Evolutionary conservation across 2,888 invertebrate genomes (phyloP).

Genomic region (Epicampocera succincta): DNA sequence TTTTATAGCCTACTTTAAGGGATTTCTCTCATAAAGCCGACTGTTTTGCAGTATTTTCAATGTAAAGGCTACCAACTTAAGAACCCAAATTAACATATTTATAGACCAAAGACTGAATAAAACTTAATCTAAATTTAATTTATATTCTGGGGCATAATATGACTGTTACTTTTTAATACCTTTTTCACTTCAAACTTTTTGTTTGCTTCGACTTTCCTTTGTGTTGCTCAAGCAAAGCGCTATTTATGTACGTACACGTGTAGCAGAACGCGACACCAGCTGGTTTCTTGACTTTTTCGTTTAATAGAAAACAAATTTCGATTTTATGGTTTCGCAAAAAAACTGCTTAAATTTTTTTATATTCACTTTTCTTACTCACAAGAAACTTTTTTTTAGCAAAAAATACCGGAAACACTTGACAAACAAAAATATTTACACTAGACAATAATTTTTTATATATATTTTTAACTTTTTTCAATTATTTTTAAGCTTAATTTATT

Average conservation of each 20-base stretch:
- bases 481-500: conserved; percentile 30
- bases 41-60: background rate
- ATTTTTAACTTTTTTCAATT: background rate
- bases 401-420: background rate
- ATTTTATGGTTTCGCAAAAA: conserved; percentile 11
- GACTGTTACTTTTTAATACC: conserved; percentile 30
- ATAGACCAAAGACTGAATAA: conserved; percentile 32
- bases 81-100: conserved; percentile 23
- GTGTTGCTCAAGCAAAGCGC: conserved; percentile 4
- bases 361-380: background rate
- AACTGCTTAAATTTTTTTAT: background rate
- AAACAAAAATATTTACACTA: conserved; percentile 2
- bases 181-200: conserved; percentile 24
- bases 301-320: conserved; percentile 17
- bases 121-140: conserved; percentile 50
- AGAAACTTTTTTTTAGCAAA: background rate
- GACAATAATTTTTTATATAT: background rate
- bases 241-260: conserved; percentile 3
- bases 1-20: conserved; percentile 30
- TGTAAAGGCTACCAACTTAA: background rate
- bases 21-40: background rate
- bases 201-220: conserved; percentile 4
- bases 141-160: conserved; percentile 10
- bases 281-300: conserved; percentile 28
- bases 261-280: conserved; percentile 41